Base-by-base conservation (phyloP, 1,140 invertebrate genomes). In the Metaphire vulgaris region DNA sequence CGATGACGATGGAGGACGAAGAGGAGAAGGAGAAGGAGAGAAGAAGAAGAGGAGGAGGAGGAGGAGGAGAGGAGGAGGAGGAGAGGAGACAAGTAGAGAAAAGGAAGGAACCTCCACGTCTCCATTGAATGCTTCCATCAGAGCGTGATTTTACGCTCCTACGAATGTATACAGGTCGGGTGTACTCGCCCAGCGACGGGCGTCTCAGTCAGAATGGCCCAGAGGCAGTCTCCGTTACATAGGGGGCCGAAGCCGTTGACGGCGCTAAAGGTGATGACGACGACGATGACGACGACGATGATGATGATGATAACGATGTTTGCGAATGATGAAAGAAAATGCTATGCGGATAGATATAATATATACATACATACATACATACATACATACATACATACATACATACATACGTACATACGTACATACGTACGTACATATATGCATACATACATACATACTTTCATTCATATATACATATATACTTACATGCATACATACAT, bases 381-480 rank as follows among this genome's bases (percentile, higher is more conserved):
- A 56, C 41, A 56, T 56, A 56, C 41, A 56, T 56, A 56, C 41
- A 56, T 56, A 56, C 41, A 56, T 56, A 56, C 41, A 56, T 56
- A 56, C 41, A 56, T 56, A 56, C 41, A 56, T 56, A 56, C 41
- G 21, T 56, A 56, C 41, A 56, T 56, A 56, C 41, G 21, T 56
- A 56, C 41, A 56, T 56, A 56, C 41, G 21, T 56, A 56, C 41
- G 21, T 56, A 56, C 41, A 56, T 56, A 56, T 21, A 56, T 56
- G 41, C 41, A 56, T 78, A 78, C 74, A 78, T 76, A 76, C 74
- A 78, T 78, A 72, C 74, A 78, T 72, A 78, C 74, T 76, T 78
- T 76, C 77, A 78, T 78, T 76, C 77, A 78, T 76, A 76, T 69
- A 78, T 78, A 78, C 74, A 78, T 78, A 76, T 69, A 76, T 78